Percentiles rank a stretch among this genome's conserved stretches.
Conservation (phyloP, 2,797 vertebrate genomes). For the Enteromius afrohamiltoni region DNA sequence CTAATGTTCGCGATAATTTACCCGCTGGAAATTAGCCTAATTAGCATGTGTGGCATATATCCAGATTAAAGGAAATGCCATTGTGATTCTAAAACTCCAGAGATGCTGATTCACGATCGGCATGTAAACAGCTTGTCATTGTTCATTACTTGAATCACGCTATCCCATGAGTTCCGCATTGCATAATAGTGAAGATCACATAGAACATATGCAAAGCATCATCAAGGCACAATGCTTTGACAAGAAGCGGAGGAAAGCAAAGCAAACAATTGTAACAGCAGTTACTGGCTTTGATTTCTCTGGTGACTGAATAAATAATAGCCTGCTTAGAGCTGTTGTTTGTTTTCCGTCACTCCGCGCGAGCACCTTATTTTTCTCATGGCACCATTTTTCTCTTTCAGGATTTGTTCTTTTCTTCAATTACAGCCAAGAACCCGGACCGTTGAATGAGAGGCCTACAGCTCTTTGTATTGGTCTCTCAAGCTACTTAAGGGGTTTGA, state of each 20-base stretch:
- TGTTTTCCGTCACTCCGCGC: slow-evolving; percentile 51
- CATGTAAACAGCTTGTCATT: slow-evolving; percentile 36
- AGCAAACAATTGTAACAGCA: slow-evolving; percentile 52
- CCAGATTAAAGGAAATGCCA: slow-evolving; percentile 28
- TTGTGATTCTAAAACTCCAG: slow-evolving; percentile 34
- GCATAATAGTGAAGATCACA: slow-evolving; percentile 40
- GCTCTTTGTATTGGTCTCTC: slow-evolving; percentile 47
- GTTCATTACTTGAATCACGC: slow-evolving; percentile 31
- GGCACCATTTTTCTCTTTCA: slow-evolving; percentile 50
- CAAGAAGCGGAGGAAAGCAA: slow-evolving; percentile 34
- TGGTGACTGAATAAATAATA: slow-evolving; percentile 55
- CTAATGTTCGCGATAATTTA: not conserved
- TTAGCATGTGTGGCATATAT: slow-evolving; percentile 19
- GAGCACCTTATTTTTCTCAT: slow-evolving; percentile 50
- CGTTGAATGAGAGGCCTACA: slow-evolving; percentile 46
- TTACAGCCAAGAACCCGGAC: slow-evolving; percentile 34
- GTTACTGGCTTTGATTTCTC: slow-evolving; percentile 56
- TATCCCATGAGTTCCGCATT: slow-evolving; percentile 33
- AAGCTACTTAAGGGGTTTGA: slow-evolving; percentile 54
- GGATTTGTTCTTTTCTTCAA: slow-evolving; percentile 49
- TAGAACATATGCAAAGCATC: slow-evolving; percentile 45
- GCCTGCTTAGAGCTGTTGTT: slow-evolving; percentile 56
- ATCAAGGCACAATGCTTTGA: slow-evolving; percentile 18
- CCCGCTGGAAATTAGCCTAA: slow-evolving; percentile 13
- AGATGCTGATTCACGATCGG: slow-evolving; percentile 32